Base-by-base conservation (phyloP, 2,113 vertebrate genomes). In the Grammomys dolichurus region DNA sequence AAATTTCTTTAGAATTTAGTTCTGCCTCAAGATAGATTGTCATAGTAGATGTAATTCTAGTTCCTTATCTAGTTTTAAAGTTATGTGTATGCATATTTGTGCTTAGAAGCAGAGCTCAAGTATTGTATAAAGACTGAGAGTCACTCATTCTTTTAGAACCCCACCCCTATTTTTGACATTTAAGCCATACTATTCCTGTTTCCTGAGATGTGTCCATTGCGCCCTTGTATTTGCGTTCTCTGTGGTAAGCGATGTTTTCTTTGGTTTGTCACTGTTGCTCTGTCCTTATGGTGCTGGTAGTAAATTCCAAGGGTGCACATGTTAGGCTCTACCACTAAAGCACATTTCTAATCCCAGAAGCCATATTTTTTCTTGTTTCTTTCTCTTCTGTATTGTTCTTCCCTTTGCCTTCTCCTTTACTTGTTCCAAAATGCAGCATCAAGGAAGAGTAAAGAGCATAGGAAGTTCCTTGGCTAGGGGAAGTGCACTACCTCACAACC, bases 31-130 rank as follows among this genome's bases (percentile, higher is more conserved):
- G 6, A 5, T 87, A 9, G 17, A 7, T 77, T 95, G 75, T 54
- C 77, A 91, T 33, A 75, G 16, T 54, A 24, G 36, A 69, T 54
- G 54, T 91, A 43, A 33, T 87, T 87, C 6, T 91, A 91, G 36
- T 58, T 91, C 76, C 19, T 93, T 86, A 60, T 19, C 43, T 81
- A 60, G 69, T 76, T 95, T 93, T 58, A 97, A 70, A 80, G 36
- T 36, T 80, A 36, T 60, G 36, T 82, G 36, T 60, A 16, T 58
- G 12, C 20, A 26, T 60, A 40, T 82, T 26, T 82, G 80, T 58
- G 80, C 69, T 65, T 89, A 85, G 56, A 96, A 72, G 73, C 46
- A 96, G 33, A 89, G 82, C 11, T 73, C 76, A 75, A 26, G 6
- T 92, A 19, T 56, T 94, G 6, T 17, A 60, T 94, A 4, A 78